phyloP scores from a whole-genome alignment of 2,113 vertebrate species.

The Rhegmatorhina hoffmannsi region DNA sequence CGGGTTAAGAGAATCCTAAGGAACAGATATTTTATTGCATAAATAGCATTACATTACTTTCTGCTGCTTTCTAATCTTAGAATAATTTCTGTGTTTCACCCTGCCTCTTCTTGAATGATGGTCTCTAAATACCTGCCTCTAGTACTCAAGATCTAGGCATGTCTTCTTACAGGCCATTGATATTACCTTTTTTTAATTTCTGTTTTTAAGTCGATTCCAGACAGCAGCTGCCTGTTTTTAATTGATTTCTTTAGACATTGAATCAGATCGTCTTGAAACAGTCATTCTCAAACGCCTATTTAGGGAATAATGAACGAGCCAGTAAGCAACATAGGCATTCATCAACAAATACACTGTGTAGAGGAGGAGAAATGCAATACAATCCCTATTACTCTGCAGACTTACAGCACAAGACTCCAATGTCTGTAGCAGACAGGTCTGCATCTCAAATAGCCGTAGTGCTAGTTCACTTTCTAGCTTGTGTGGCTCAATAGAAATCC shows the following conservation, averaged over 20 bases:
- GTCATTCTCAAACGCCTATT: neutral
- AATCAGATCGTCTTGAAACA: neutral
- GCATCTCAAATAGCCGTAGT: neutral
- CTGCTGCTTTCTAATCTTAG: neutral
- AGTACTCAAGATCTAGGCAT: neutral
- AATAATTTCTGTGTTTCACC: neutral
- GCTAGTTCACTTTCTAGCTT: neutral
- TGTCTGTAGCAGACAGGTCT: neutral
- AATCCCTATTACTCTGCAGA: neutral
- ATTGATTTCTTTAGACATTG: neutral
- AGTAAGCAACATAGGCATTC: neutral
- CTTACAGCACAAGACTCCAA: neutral
- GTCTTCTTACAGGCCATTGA: neutral
- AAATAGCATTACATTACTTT: neutral
- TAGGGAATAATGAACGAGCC: neutral
- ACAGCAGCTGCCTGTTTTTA: neutral
- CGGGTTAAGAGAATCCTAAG: rapidly evolving
- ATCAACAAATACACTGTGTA: neutral
- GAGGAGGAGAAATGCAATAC: neutral
- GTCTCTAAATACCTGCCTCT: neutral
- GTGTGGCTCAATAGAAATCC: neutral
- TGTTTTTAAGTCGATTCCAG: neutral
- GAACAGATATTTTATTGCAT: neutral
- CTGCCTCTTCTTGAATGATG: neutral
- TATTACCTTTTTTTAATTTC: neutral